phyloP scores from a whole-genome alignment of 2,888 invertebrate genomes.

The Diloba caeruleocephala region DNA sequence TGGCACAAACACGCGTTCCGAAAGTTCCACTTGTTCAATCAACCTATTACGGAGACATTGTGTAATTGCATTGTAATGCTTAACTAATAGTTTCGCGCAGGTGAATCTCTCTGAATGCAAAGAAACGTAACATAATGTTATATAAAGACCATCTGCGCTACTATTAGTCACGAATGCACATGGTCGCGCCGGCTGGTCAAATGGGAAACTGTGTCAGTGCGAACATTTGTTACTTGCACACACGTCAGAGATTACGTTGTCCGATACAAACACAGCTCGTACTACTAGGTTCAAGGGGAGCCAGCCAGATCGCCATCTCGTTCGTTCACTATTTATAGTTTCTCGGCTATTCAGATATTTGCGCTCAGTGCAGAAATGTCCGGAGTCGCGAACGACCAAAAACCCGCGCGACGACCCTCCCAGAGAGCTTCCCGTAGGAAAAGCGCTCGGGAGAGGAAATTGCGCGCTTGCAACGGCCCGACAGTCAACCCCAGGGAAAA shows the following conservation, averaged over 20 bases:
- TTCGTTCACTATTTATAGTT: conserved; percentile 87
- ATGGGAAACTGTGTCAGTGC: conserved; percentile 86
- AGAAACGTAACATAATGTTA: conserved; percentile 60
- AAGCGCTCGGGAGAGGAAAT: conserved; percentile 64
- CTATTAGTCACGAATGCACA: conserved; percentile 77
- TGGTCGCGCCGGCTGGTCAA: conserved; percentile 82
- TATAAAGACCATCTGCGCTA: conserved; percentile 73
- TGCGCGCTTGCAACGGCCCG: conserved; percentile 53
- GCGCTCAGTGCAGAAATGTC: conserved; percentile 87
- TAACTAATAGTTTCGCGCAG: conserved; percentile 48
- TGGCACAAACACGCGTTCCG: conserved; percentile 10
- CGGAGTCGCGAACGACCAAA: conserved; percentile 83
- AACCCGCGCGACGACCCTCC: conserved; percentile 67
- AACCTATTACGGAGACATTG: conserved; percentile 15
- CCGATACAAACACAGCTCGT: conserved; percentile 69
- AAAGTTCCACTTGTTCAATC: conserved; percentile 17
- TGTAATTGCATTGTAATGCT: conserved; percentile 23
- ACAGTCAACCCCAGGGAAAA: conserved; percentile 56
- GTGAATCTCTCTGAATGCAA: conserved; percentile 58
- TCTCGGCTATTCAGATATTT: conserved; percentile 83
- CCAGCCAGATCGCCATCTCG: conserved; percentile 84
- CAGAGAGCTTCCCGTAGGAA: conserved; percentile 67
- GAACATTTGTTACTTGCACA: conserved; percentile 79
- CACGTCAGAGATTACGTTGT: conserved; percentile 83
- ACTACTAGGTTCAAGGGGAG: conserved; percentile 87